Percentiles rank a stretch among this genome's conserved stretches.
phyloP scores from a whole-genome alignment of 2,797 vertebrate species.

The Ceryle rudis region DNA sequence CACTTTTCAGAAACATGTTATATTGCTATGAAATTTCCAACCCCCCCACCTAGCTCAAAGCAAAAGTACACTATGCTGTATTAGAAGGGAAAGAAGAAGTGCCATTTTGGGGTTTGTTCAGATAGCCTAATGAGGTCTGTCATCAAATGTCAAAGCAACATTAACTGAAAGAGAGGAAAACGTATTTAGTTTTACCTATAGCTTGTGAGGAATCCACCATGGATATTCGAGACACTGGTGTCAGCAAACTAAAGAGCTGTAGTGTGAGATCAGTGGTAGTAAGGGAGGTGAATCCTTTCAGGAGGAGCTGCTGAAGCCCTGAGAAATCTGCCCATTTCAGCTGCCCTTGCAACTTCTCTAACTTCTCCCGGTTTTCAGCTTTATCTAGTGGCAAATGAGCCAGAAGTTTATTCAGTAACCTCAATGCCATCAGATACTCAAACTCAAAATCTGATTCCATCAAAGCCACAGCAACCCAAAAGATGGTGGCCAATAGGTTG shows the following conservation, averaged over 20 bases:
- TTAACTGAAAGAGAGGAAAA: not conserved
- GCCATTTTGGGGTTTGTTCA: not conserved
- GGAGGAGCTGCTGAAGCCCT: slow-evolving; percentile 93
- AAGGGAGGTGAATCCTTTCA: slow-evolving; percentile 97
- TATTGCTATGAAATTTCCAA: not conserved
- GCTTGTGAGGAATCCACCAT: slow-evolving; percentile 97
- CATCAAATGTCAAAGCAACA: not conserved
- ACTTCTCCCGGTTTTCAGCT: slow-evolving; percentile 93
- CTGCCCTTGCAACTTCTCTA: slow-evolving; percentile 98
- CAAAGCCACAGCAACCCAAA: slow-evolving; percentile 96
- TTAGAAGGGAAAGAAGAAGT: not conserved
- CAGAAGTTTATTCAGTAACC: slow-evolving; percentile 92
- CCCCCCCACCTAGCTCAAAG: not conserved
- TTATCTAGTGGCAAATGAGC: slow-evolving; percentile 93
- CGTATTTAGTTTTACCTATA: slow-evolving; percentile 83
- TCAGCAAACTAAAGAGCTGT: slow-evolving; percentile 96
- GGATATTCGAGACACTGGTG: slow-evolving; percentile 92
- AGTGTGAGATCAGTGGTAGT: slow-evolving; percentile 94
- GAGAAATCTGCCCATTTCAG: slow-evolving; percentile 97
- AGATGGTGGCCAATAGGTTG: slow-evolving; percentile 94
- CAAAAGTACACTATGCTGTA: not conserved
- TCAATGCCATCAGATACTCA: slow-evolving; percentile 96
- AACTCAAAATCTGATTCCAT: slow-evolving; percentile 99
- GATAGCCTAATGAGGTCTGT: not conserved
- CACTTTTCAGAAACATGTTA: not conserved